These are phyloP conservation scores for Melanaphis sacchari DNA, from an alignment of 1,140 invertebrate genomes.

Conservation along the genomic window DNA sequence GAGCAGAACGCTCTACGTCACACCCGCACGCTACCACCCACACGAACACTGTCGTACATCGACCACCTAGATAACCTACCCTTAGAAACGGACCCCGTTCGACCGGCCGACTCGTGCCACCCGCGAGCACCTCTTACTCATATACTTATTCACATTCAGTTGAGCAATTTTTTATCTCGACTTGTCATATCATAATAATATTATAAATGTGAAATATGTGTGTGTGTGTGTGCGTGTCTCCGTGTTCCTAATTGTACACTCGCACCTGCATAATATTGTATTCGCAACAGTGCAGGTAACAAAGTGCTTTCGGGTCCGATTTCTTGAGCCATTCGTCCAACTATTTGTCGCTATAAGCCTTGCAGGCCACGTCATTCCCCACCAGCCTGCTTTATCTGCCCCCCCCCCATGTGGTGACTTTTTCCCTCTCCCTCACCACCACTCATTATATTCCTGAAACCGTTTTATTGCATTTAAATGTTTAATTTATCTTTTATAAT, in stretches of 20 bases:
- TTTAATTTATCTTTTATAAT: background rate
- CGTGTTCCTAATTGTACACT: background rate
- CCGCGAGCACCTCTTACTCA: background rate
- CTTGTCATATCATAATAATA: constrained; percentile 5
- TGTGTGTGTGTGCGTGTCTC: no score
- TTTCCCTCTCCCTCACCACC: no score
- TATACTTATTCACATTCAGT: background rate
- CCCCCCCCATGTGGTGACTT: background rate
- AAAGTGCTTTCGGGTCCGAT: background rate
- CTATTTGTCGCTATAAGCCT: background rate
- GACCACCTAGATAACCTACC: background rate
- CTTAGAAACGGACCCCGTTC: background rate
- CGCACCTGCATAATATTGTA: background rate
- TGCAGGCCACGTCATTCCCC: background rate
- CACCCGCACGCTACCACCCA: background rate
- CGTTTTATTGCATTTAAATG: background rate
- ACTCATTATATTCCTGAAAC: background rate
- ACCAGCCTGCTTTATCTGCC: background rate
- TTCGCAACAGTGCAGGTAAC: background rate
- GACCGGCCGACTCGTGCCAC: background rate
- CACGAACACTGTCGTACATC: background rate
- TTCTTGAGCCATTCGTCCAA: background rate
- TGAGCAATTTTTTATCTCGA: background rate
- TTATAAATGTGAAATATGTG: background rate
- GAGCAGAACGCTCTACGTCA: background rate